phyloP scores from a whole-genome alignment of 2,113 vertebrate species.

The Fregetta grallaria region DNA sequence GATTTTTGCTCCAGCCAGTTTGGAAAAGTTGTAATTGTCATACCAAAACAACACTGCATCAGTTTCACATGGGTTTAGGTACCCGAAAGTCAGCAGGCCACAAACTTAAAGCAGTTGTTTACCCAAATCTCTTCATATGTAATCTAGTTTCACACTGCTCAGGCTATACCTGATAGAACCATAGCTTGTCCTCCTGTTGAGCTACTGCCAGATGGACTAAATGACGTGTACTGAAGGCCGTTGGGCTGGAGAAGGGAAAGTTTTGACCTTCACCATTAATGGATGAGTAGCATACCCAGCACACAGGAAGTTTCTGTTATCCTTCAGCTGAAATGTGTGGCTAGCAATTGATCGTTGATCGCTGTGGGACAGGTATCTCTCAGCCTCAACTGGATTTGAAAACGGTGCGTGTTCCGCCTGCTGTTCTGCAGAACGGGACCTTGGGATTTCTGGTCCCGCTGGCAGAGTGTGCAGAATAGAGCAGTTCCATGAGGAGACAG shows the following conservation, averaged over 20 bases:
- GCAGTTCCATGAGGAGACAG: background rate
- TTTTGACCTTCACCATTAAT: background rate
- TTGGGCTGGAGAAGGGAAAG: no score
- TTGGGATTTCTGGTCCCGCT: background rate
- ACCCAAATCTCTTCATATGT: fast-evolving
- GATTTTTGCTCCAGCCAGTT: background rate
- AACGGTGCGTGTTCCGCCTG: background rate
- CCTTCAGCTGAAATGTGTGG: background rate
- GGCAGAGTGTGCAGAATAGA: background rate
- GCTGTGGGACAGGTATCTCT: background rate
- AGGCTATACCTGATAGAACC: background rate
- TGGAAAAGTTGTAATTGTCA: background rate
- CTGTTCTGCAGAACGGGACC: background rate
- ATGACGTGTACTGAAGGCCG: fast-evolving
- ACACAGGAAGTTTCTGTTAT: background rate
- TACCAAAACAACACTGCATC: background rate
- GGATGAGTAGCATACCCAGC: no score
- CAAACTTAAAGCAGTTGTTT: background rate
- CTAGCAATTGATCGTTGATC: background rate
- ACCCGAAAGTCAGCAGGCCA: background rate
- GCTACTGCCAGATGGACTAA: background rate
- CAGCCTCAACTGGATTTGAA: background rate
- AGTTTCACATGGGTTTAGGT: background rate
- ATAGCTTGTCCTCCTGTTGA: background rate
- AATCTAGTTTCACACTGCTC: background rate